Evolutionary conservation across 2,113 vertebrate species (phyloP).

Genomic region (Oncorhynchus gorbuscha): DNA sequence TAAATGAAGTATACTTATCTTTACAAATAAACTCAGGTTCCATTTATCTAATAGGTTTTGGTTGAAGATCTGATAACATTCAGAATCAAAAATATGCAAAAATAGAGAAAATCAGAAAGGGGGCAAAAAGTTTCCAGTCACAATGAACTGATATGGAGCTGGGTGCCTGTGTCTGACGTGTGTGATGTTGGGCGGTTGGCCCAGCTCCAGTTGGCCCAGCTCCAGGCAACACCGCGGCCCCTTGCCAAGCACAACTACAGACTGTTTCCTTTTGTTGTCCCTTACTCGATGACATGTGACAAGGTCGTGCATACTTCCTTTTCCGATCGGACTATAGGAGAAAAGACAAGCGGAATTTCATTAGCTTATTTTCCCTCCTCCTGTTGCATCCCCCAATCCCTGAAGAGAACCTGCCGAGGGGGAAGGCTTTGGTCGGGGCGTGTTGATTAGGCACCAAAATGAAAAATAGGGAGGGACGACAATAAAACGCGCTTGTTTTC

Average conservation of each 20-base stretch:
- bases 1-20: no score
- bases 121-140: no score
- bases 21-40: no score
- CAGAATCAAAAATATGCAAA: no score
- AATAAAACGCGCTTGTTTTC: no score
- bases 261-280: conserved; percentile 31
- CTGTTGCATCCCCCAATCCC: neutral
- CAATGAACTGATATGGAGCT: conserved; percentile 16
- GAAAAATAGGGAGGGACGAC: no score
- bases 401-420: neutral
- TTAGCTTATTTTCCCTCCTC: neutral
- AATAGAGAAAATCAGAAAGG: no score
- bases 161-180: conserved; percentile 10
- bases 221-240: conserved; percentile 23
- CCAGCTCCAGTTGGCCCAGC: conserved; percentile 12
- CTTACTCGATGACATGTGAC: conserved; percentile 26
- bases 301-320: conserved; percentile 20
- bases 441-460: no score
- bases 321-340: conserved; percentile 14
- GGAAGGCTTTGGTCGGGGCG: no score
- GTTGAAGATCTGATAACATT: no score
- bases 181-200: conserved; percentile 9
- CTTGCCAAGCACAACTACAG: conserved; percentile 20
- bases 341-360: conserved; percentile 20
- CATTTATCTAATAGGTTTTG: no score